phyloP scores from a whole-genome alignment of 2,888 invertebrate genomes.

The Ornithoptera priamus region DNA sequence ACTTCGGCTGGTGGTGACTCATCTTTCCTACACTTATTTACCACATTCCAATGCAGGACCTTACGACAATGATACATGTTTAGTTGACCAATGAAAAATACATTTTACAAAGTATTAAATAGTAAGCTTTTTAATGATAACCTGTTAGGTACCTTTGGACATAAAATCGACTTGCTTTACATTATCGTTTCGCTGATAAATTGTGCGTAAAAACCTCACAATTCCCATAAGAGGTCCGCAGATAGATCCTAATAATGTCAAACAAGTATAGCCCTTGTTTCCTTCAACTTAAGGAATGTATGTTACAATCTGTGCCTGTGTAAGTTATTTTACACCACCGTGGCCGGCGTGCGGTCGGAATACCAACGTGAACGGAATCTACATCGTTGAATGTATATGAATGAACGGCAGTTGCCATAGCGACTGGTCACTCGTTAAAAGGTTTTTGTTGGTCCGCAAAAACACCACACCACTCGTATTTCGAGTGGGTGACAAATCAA shows the following conservation, averaged over 20 bases:
- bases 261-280: slow-evolving; percentile 2
- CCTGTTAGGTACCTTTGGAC: slow-evolving; percentile 7
- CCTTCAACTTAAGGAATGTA: neutral
- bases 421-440: slow-evolving; percentile 6
- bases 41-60: slow-evolving; percentile 27
- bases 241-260: neutral
- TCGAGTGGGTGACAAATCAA: slow-evolving; percentile 13
- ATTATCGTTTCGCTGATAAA: slow-evolving; percentile 13
- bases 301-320: neutral
- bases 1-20: slow-evolving; percentile 44
- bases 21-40: slow-evolving; percentile 37
- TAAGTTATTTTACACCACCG: slow-evolving; percentile 14
- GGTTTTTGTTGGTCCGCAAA: slow-evolving; percentile 23
- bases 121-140: neutral
- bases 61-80: neutral
- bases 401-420: slow-evolving; percentile 30
- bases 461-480: slow-evolving; percentile 15
- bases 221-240: slow-evolving; percentile 2
- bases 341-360: slow-evolving; percentile 21
- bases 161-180: slow-evolving; percentile 22
- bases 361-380: slow-evolving; percentile 26
- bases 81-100: neutral
- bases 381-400: slow-evolving; percentile 27
- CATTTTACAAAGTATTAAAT: neutral
- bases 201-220: slow-evolving; percentile 5